Evolutionary conservation across 2,797 vertebrate species (phyloP), one percentile per base, ranked within the genome.

Genomic region (Limosa lapponica): DNA sequence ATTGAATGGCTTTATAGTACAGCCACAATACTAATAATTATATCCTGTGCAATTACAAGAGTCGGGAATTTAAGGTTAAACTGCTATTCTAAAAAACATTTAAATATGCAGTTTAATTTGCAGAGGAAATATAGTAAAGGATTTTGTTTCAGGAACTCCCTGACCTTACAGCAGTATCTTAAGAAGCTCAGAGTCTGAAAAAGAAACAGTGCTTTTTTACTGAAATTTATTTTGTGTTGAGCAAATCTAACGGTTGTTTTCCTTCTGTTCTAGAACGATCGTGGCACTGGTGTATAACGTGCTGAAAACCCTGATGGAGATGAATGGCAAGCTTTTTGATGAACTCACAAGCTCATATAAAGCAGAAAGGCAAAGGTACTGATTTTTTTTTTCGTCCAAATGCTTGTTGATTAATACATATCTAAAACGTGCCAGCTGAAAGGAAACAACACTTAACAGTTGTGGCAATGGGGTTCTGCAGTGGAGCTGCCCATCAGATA

Each of bases 241-340:
- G 4, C 94, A 74, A 84, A 66, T 82, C 32, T 69, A 34, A 52
- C 11, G 62, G 82, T 15, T 46, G 30, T 36, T 72, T 84, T 81
- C 41, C 75, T 95, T 94, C 95, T 90, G 3, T 93, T 95, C 28
- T 94, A 99, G 99, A 97, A 99, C 99, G 43, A 99, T 99, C 23
- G 98, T 99, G 90, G 99, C 99, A 49, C 98, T 99, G 95, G 99
- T 99, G 52, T 99, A 99, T 96, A 99, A 99, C 0, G 99, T 99
- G 95, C 98, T 99, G 97, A 99, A 99, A 98, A 99, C 99, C 1
- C 96, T 99, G 96, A 99, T 99, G 99, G 99, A 99, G 96, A 99
- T 99, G 99, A 99, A 99, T 36, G 99, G 99, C 97, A 99, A 98
- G 39, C 98, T 99, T 62, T 99, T 99, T 5, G 99, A 99, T 52